Evolutionary conservation across 2,113 vertebrate genomes (phyloP), one percentile per base, ranked within the genome.

Genomic region (Planiliza haematocheilus): DNA sequence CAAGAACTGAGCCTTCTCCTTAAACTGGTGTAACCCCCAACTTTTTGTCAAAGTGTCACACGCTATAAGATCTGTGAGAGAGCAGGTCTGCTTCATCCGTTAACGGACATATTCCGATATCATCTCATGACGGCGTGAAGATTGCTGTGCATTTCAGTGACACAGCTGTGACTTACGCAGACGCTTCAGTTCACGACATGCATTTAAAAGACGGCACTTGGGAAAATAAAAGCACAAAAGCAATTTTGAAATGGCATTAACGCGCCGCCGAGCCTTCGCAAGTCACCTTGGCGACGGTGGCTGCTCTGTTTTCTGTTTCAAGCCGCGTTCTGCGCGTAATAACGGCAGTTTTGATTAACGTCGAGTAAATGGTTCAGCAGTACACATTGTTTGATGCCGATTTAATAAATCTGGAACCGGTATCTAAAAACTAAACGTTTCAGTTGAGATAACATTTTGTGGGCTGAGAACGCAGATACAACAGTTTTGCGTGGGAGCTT

Each of bases 21-120:
- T 43, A 30, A 52, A 42, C 9, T 24, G 48, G 58, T 12, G 37
- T 38, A 37, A 42, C 21, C 34, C 30, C 68, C 43, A 51, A 51
- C 57, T 58, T 62, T 58, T 62, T 77, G 41, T 71, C 60, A 70
- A 76, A 66, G 41, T 77, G 57, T 77, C 58, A 66, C 51, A 66
- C 34, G 36, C 30, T 7, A 4, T 24, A 48, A 51, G 48, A 61
- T 16, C 41, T 7, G 7, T n/a, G 41, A 56, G 49, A 75, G 38
- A 50, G 64, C 39, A 66, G 8, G 55, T 30, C 38, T 34, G 53
- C 48, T 74, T 71, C 4, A 49, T 69, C 64, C 62, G 8, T 17
- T 61, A 43, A 63, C 46, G 30, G 74, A 77, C 60, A 49, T 52
- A 64, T 48, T 49, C 62, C 42, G 56, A 57, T 51, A 36, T 49